Conservation (phyloP, 2,113 vertebrate species). For the Nematolebias whitei region DNA sequence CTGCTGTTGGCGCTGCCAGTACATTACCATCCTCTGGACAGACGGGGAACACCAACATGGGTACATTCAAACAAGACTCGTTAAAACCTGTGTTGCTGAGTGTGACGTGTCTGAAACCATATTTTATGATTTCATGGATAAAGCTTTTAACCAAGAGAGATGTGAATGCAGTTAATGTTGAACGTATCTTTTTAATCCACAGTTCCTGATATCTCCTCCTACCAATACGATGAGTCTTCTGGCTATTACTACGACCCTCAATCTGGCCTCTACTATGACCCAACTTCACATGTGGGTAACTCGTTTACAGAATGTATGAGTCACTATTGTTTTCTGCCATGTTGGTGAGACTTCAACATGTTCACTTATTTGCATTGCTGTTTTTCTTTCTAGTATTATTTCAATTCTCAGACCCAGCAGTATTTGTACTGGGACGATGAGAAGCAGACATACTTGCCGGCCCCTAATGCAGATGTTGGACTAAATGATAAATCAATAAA, state of each 20-base stretch:
- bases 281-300: slow-evolving; percentile 90
- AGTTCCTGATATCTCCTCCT: slow-evolving; percentile 94
- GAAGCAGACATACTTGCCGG: slow-evolving; percentile 92
- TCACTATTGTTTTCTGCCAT: neutral
- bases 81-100: neutral
- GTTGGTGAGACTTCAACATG: neutral
- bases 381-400: slow-evolving; percentile 89
- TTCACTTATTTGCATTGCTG: neutral
- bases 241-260: slow-evolving; percentile 97
- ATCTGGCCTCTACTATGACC: slow-evolving; percentile 95
- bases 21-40: slow-evolving; percentile 42
- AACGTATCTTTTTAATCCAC: slow-evolving; percentile 43
- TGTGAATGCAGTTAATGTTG: neutral
- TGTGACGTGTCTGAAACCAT: neutral
- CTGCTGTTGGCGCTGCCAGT: slow-evolving; percentile 40
- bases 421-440: slow-evolving; percentile 98
- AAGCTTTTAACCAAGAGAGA: neutral
- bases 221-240: slow-evolving; percentile 97
- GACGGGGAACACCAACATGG: slow-evolving; percentile 18
- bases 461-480: slow-evolving; percentile 60
- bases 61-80: slow-evolving; percentile 37
- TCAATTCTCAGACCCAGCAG: slow-evolving; percentile 96
- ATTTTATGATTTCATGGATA: neutral
- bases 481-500: slow-evolving; percentile 23
- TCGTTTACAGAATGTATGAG: neutral